Percentiles rank a stretch among this genome's conserved stretches.
Conservation (phyloP, 2,888 invertebrate genomes). For the Gandaritis pyraliata region DNA sequence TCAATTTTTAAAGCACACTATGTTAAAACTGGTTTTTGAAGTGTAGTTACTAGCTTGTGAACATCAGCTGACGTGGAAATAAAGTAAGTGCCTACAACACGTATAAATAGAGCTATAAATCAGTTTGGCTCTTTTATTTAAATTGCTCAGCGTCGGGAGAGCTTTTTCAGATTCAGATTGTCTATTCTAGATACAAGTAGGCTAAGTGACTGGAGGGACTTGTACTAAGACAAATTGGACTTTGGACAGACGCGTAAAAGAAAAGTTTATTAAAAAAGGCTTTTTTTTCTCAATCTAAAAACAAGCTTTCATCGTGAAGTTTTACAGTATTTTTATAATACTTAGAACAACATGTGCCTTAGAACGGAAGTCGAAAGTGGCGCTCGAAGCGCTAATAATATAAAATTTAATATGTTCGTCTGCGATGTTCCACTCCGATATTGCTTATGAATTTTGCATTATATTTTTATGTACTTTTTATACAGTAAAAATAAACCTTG, state of each 20-base stretch:
- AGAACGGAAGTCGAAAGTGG: slow-evolving; percentile 21
- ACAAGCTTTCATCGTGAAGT: slow-evolving; percentile 14
- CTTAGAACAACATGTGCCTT: slow-evolving; percentile 29
- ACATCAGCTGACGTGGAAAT: neutral
- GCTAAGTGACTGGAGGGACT: neutral
- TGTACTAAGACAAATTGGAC: slow-evolving; percentile 1
- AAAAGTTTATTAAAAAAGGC: neutral
- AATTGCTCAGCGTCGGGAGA: slow-evolving; percentile 1
- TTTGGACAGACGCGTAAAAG: slow-evolving; percentile 2
- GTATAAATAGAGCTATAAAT: slow-evolving; percentile 8
- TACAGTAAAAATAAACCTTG: slow-evolving; percentile 26
- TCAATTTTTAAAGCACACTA: no score
- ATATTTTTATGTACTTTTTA: slow-evolving; percentile 29
- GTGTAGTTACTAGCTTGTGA: neutral
- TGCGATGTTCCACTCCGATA: slow-evolving; percentile 37
- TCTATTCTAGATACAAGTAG: slow-evolving; percentile 2
- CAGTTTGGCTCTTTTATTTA: slow-evolving; percentile 1
- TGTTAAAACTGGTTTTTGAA: no score
- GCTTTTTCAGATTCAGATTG: neutral
- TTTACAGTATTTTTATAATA: slow-evolving; percentile 29
- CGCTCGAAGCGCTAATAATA: slow-evolving; percentile 34
- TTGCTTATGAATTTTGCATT: slow-evolving; percentile 39
- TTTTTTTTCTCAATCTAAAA: neutral
- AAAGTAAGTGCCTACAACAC: neutral
- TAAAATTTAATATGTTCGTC: slow-evolving; percentile 44